phyloP scores from a whole-genome alignment of 1,140 invertebrate species.

The Ylistrum balloti region DNA sequence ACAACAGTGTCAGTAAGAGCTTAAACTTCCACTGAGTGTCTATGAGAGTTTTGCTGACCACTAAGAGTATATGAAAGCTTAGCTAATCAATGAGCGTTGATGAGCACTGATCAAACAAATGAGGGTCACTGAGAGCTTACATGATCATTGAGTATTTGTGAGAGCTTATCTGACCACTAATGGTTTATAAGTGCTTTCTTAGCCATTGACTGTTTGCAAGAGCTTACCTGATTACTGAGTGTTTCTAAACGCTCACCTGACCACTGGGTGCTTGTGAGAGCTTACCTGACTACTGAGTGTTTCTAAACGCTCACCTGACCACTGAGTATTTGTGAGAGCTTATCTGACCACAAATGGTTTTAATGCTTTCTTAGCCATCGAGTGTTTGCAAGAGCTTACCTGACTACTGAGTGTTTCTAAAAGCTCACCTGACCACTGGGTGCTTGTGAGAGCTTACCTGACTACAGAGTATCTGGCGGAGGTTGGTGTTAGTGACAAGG shows the following conservation, averaged over 20 bases:
- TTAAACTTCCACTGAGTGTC: too few relatives aligned
- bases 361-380: too few relatives aligned
- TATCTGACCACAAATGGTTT: too few relatives aligned
- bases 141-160: not conserved
- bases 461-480: constrained; percentile 90
- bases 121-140: not conserved
- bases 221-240: too few relatives aligned
- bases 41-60: too few relatives aligned
- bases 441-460: constrained; percentile 83
- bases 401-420: not conserved
- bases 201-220: too few relatives aligned
- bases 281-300: not conserved
- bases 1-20: not conserved
- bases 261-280: not conserved
- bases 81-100: not conserved
- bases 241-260: too few relatives aligned
- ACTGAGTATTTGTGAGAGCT: not conserved
- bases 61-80: too few relatives aligned
- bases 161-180: too few relatives aligned
- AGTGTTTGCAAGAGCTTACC: too few relatives aligned
- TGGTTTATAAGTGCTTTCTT: too few relatives aligned
- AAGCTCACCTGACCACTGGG: constrained; percentile 86
- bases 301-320: not conserved
- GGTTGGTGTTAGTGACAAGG: constrained; percentile 91
- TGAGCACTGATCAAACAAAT: not conserved